A percentile compares a stretch with the other conserved stretches of the same genome.
These are phyloP conservation scores for Cylas formicarius DNA, from an alignment of 1,140 invertebrate genomes.

Conservation along the genomic window DNA sequence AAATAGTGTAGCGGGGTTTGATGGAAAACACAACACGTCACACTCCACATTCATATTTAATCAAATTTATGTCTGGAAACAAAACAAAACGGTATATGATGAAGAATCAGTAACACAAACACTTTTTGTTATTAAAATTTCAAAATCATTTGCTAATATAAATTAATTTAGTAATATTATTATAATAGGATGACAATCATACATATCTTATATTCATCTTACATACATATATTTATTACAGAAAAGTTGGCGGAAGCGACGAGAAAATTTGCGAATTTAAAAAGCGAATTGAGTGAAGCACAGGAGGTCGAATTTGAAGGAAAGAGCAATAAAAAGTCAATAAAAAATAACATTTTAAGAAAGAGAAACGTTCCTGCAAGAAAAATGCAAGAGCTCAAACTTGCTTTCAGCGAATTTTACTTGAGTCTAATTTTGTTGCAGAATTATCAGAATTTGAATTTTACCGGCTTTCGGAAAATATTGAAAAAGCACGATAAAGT, in stretches of 20 bases:
- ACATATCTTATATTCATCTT: not conserved
- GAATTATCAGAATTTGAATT: conserved; percentile 93
- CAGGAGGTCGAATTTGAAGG: conserved; percentile 56
- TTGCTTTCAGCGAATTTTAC: conserved; percentile 99
- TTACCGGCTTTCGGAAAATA: conserved; percentile 98
- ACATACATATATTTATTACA: conserved; percentile 40
- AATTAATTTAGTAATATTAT: too few relatives aligned
- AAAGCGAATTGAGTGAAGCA: conserved; percentile 77
- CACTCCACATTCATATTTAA: too few relatives aligned
- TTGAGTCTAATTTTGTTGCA: conserved; percentile 89
- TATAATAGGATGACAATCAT: conserved; percentile 1
- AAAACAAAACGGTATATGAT: too few relatives aligned
- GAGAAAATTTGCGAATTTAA: conserved; percentile 84
- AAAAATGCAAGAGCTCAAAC: conserved; percentile 89
- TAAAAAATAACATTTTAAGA: conserved; percentile 42
- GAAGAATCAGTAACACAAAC: too few relatives aligned
- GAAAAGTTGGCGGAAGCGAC: conserved; percentile 97
- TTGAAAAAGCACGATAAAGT: conserved; percentile 99
- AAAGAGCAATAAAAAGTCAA: conserved; percentile 47
- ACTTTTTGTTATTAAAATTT: too few relatives aligned
- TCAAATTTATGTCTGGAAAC: too few relatives aligned
- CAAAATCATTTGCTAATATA: too few relatives aligned
- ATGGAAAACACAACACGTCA: too few relatives aligned
- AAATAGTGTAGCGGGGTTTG: too few relatives aligned
- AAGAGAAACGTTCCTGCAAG: conserved; percentile 54